A percentile compares a stretch with the other conserved stretches of the same genome.
Conservation (phyloP, 2,113 vertebrate genomes). For the Labeo catla region DNA sequence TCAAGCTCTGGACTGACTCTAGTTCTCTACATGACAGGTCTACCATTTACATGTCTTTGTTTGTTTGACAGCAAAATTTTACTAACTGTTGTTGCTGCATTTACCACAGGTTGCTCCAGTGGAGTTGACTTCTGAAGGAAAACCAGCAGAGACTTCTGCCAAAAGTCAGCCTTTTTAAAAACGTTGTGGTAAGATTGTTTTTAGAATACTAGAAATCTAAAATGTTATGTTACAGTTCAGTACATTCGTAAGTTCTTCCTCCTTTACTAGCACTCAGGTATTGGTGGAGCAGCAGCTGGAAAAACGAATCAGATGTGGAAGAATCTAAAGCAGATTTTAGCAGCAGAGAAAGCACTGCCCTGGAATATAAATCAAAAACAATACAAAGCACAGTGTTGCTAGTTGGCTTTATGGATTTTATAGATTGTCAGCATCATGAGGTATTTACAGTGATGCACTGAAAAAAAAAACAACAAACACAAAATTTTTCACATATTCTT, state of each 20-base stretch:
- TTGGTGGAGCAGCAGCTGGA: slow-evolving; percentile 93
- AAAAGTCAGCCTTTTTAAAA: slow-evolving; percentile 88
- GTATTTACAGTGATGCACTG: too few species aligned
- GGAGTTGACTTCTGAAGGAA: slow-evolving; percentile 81
- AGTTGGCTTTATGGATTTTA: too few species aligned
- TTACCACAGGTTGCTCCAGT: background rate
- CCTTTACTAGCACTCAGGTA: slow-evolving; percentile 88
- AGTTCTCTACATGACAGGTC: too few species aligned
- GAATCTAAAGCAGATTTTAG: slow-evolving; percentile 97
- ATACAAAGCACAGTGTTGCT: too few species aligned
- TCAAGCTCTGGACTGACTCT: too few species aligned
- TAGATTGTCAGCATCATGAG: too few species aligned
- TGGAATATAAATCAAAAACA: slow-evolving; percentile 80
- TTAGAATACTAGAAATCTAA: too few species aligned
- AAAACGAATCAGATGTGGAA: slow-evolving; percentile 99
- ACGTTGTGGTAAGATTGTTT: slow-evolving; percentile 81
- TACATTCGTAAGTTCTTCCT: background rate
- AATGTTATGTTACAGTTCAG: background rate
- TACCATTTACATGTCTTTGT: too few species aligned
- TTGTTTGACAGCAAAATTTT: too few species aligned
- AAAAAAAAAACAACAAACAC: too few species aligned
- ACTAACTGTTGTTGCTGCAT: too few species aligned
- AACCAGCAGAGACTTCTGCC: slow-evolving; percentile 75
- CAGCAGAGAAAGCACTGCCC: slow-evolving; percentile 90
- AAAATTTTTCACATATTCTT: too few species aligned